Base-by-base conservation (phyloP, 1,140 invertebrate species). In the Parasteatoda tepidariorum region DNA sequence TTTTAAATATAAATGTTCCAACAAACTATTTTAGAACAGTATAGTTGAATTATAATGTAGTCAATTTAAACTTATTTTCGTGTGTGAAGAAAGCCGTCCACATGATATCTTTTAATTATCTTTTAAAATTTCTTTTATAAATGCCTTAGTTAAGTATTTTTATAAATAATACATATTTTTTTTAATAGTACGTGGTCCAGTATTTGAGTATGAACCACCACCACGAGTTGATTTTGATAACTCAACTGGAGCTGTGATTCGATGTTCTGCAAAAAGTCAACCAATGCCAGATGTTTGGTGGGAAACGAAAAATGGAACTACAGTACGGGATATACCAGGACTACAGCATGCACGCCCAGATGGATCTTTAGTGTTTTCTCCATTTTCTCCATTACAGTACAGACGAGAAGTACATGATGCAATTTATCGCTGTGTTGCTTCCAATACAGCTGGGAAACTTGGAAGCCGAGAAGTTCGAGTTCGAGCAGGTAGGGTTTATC, bases 191-290 rank as follows among this genome's bases (percentile, higher is more conserved):
- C 48, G 71, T 11, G 96, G 96, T 87, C 96, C 95, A 9, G 94
- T 97, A 70, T 97, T 98, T 89, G 92, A 96, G 73, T 94, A 94
- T 86, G 96, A 97, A 91, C 96, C 96, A 22, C 94, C 94, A 83
- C 95, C 95, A 89, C 92, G 94, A 86, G 92, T 98, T 67, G 95
- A 96, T 88, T 98, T 98, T 89, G 96, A 95, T 83, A 98, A 98
- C 89, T 96, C 95, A 62, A 97, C 95, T 28, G 96, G 96, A 86
- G 94, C 95, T 81, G 93, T 94, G 84, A 94, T 98, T 59, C 95
- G 96, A 89, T 98, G 97, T 89, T 94, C 95, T 86, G 95, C 96
- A 0, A 92, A 94, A 89, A 97, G 96, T 68, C 28, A 70, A 15
- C 81, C 97, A 11, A 92, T 94, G 85, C 96, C 97, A 54, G 94